Conservation (phyloP, 1,140 invertebrate species). For the Coboldia fuscipes region DNA sequence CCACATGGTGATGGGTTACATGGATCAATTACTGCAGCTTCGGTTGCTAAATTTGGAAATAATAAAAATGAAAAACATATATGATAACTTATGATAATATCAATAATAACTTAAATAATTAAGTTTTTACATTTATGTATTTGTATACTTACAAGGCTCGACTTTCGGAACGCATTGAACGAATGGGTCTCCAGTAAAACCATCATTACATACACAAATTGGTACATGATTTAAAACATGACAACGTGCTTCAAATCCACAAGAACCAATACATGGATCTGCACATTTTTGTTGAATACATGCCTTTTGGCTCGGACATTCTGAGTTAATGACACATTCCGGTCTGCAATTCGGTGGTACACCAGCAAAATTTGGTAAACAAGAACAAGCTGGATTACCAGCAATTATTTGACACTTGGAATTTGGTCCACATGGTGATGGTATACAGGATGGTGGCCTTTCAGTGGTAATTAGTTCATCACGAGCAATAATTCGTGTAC, state of each 20-base stretch:
- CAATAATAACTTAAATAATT: too few species aligned
- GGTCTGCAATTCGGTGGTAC: conserved; percentile 54
- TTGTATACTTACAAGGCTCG: conserved; percentile 27
- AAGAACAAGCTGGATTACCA: conserved; percentile 53
- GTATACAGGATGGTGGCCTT: conserved; percentile 44
- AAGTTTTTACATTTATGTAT: conserved; percentile 6
- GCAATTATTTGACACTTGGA: conserved; percentile 50
- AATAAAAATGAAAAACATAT: conserved; percentile 13
- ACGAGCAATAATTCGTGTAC: conserved; percentile 24
- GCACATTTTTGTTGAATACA: conserved; percentile 47
- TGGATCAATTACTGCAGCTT: conserved; percentile 22
- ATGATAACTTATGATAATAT: too few species aligned
- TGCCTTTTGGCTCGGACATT: conserved; percentile 46
- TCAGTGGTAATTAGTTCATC: conserved; percentile 26
- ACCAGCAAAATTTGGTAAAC: conserved; percentile 48
- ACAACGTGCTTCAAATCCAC: conserved; percentile 45
- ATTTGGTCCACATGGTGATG: conserved; percentile 62
- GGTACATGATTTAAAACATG: conserved; percentile 46
- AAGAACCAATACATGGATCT: conserved; percentile 53
- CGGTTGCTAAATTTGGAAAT: not conserved
- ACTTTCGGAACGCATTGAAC: too few species aligned
- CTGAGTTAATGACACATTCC: conserved; percentile 51
- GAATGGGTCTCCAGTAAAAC: conserved; percentile 47
- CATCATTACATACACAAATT: conserved; percentile 40
- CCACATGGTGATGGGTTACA: conserved; percentile 65